Evolutionary conservation across 2,888 invertebrate species (phyloP), one percentile per base, ranked within the genome.

Genomic region (Lycaena phlaeas): DNA sequence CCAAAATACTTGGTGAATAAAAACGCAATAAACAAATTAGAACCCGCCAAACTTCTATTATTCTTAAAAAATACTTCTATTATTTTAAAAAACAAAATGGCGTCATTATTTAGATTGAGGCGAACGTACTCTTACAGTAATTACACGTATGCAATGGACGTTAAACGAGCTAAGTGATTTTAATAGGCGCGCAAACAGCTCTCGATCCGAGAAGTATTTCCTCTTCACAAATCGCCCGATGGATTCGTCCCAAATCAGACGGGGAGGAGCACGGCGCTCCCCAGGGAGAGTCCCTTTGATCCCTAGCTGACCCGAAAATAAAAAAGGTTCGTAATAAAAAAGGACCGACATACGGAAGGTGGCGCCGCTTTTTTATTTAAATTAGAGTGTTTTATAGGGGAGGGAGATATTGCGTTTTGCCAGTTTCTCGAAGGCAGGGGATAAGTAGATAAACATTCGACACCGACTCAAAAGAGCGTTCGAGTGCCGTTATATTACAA

Each of bases 301-400:
- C 84, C 79, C 78, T 63, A 70, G 81, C 81, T 82, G 84, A 84
- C 84, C 84, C 84, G 76, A 81, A 78, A 82, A 81, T 82, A 82
- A 84, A 84, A 82, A 84, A 82, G 81, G 82, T 76, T 74, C 78
- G 71, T 79, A 82, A 81, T 81, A 81, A 81, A 84, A 75, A 81
- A 75, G 77, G 75, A 73, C 79, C 79, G 78, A 82, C 82, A 82
- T 82, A 84, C 82, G 82, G 79, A 82, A 81, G 81, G 82, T 82
- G 79, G 79, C 78, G 82, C 75, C 77, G 79, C 79, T 82, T 84
- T 84, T 84, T 82, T 84, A 82, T 84, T 84, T 84, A 84, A 84
- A 84, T 82, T 84, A 79, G 82, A 84, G 81, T 81, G 79, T 82
- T 84, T 82, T 84, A 82, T 84, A 75, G 79, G 74, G 77, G 72